These are phyloP conservation scores for rabbit (Oryctolagus cuniculus) DNA, from an alignment of 2,113 vertebrate species.

Conservation along the genomic window mOryCun1.1 NC_091447.1:43145001-43145500, in stretches of 20 bases:
- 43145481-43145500: constrained; percentile 27
- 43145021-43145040: too few relatives aligned
- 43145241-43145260: neutral
- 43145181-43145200: neutral
- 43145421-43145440: neutral
- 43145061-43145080: too few relatives aligned
- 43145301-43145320: neutral
- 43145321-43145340: neutral
- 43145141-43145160: too few relatives aligned
- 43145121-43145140: too few relatives aligned
- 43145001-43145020: too few relatives aligned
- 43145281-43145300: neutral
- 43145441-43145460: neutral
- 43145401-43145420: neutral
- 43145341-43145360: neutral
- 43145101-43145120: too few relatives aligned
- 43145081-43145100: too few relatives aligned
- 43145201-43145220: neutral
- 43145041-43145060: too few relatives aligned
- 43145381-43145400: neutral
- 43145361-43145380: neutral
- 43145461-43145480: constrained; percentile 29
- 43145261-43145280: neutral
- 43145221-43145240: neutral
- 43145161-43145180: neutral